A percentile compares a stretch with the other conserved stretches of the same genome.
Conservation (phyloP, 2,113 vertebrate genomes). For the Cyprinodon brontotheroides region DNA sequence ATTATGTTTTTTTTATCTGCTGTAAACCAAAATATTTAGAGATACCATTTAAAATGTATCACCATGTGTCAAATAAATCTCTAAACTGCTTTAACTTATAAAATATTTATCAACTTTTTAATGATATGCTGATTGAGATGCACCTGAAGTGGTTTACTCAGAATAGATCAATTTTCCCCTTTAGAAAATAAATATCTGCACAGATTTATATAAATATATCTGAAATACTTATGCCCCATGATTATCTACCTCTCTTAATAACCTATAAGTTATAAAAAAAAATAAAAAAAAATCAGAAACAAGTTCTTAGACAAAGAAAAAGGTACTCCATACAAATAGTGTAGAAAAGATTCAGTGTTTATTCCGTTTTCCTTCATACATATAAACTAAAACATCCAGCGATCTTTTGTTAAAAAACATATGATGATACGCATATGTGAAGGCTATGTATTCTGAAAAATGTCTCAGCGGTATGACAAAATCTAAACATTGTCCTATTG, state of each 20-base stretch:
- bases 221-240: slow-evolving; percentile 19
- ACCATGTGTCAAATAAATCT: not conserved
- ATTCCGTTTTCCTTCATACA: not conserved
- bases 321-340: not conserved
- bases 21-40: not conserved
- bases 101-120: not conserved
- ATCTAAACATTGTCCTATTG: slow-evolving; percentile 80
- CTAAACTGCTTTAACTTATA: not conserved
- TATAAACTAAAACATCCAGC: slow-evolving; percentile 42
- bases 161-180: slow-evolving; percentile 16
- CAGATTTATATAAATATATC: not conserved
- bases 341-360: not conserved
- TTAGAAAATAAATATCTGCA: slow-evolving; percentile 13
- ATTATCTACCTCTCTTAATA: slow-evolving; percentile 44
- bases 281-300: not conserved
- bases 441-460: slow-evolving; percentile 55
- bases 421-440: slow-evolving; percentile 55
- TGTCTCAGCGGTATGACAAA: slow-evolving; percentile 66
- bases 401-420: slow-evolving; percentile 51
- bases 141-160: slow-evolving; percentile 11
- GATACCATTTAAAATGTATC: not conserved
- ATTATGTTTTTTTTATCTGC: too few relatives aligned
- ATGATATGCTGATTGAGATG: not conserved
- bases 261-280: slow-evolving; percentile 9
- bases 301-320: slow-evolving; percentile 1